phyloP scores from a whole-genome alignment of 2,113 vertebrate species.

The Brienomyrus brachyistius region DNA sequence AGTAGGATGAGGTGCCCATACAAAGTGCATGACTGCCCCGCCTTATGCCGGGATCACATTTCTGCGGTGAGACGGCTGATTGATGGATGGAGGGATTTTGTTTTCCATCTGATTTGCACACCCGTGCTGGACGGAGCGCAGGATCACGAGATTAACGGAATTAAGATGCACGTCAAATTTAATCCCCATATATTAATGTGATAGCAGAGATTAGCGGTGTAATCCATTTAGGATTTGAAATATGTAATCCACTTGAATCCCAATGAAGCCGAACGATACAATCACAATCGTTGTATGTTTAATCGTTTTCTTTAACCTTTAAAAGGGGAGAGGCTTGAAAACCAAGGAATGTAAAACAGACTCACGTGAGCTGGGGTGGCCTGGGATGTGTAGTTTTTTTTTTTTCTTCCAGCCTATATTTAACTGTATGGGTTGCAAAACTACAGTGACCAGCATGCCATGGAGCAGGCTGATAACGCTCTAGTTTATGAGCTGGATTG shows the following conservation, averaged over 20 bases:
- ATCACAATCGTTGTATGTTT: slow-evolving; percentile 37
- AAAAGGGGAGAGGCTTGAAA: slow-evolving; percentile 6
- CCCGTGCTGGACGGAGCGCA: neutral
- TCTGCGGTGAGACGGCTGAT: neutral
- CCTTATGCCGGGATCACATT: neutral
- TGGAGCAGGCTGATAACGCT: neutral
- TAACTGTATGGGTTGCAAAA: neutral
- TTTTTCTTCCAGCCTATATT: neutral
- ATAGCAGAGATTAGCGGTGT: slow-evolving; percentile 69
- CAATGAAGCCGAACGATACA: slow-evolving; percentile 57
- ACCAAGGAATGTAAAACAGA: neutral
- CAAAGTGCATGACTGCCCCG: neutral
- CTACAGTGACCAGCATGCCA: neutral
- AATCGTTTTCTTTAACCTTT: slow-evolving; percentile 46
- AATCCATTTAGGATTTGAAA: slow-evolving; percentile 67
- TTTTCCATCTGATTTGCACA: neutral
- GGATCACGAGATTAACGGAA: slow-evolving; percentile 29
- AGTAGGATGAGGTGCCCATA: neutral
- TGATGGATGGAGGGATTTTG: neutral
- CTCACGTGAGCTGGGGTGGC: neutral
- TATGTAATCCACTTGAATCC: slow-evolving; percentile 66
- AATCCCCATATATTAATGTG: slow-evolving; percentile 60
- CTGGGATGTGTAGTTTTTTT: neutral
- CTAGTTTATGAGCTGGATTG: neutral
- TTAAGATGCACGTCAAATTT: slow-evolving; percentile 45